Base-by-base conservation (phyloP, 2,888 invertebrate species). In the Mantis religiosa region DNA sequence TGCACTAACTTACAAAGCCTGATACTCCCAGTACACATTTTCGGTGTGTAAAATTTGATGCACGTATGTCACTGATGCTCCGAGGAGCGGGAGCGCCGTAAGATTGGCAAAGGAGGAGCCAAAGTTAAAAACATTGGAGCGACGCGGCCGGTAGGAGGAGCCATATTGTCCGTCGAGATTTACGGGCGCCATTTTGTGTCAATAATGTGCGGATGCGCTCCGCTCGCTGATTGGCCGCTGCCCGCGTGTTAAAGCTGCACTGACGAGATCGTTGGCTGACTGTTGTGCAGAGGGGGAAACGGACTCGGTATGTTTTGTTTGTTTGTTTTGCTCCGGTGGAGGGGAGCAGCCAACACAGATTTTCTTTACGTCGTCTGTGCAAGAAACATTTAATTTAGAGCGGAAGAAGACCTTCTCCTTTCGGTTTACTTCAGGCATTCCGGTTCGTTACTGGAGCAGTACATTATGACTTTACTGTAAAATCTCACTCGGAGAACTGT, bases 181-280 rank as follows among this genome's bases (percentile, higher is more conserved):
- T 89, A 89, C 89, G 87, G 84, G 87, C 89, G 89, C 89, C 89
- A 89, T 89, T 89, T 89, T 89, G 89, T 89, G 89, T 89, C 89
- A 89, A 89, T 89, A 89, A 87, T 87, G 82, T 89, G 88, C 85
- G 84, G 87, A 85, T 84, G 89, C 85, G 85, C 85, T 89, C 84
- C 82, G 83, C 34, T 85, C 87, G 41, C 87, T 88, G 89, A 89
- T 89, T 89, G 89, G 89, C 84, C 84, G 47, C 82, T 82, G 85
- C 47, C 71, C 87, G 88, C 88, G 88, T 84, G 89, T 85, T 89
- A 89, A 89, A 89, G 89, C 89, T 12, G 89, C 87, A 89, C 89
- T 89, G 88, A 89, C 89, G 81, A 89, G 85, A 87, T 28, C 85
- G 88, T 88, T 85, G 89, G 85, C 47, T 87, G 85, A n/a, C 54